Base-by-base conservation (phyloP, 2,113 vertebrate species). In the Podarcis raffonei region DNA sequence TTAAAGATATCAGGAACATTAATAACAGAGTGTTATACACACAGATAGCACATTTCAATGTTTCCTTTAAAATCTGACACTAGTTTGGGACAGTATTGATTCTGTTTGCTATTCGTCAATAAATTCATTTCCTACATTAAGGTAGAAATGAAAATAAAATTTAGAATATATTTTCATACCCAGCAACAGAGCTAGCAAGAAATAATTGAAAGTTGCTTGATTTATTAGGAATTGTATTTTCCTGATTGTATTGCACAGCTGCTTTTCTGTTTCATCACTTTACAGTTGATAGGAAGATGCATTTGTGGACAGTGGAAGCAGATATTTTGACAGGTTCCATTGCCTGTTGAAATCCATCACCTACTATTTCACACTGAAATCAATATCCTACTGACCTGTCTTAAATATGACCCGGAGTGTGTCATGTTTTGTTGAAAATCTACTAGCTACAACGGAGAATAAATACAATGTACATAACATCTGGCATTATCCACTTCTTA, bases 341-440 rank as follows among this genome's bases (percentile, higher is more conserved):
- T 87, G 62, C 83, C 85, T 78, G 90, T 89, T 82, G 93, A 93
- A 96, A 95, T 95, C 94, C 91, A 94, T 95, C 81, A 84, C 78
- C 39, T 18, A 27, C 62, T 84, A 53, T 89, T 89, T 89, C 42
- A 84, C 65, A 84, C 90, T 82, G 93, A 94, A 95, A 94, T 95
- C 95, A 94, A 94, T 95, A 95, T 81, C 57, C 53, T 92, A 95
- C 93, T 94, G 93, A 84, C 94, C 57, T 57, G 92, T 92, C 86
- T 93, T 95, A 93, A 95, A 94, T 94, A 94, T 91, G 87, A 91
- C 84, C 18, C 71, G 91, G 93, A 90, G 90, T 94, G 86, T 68
- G 89, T 89, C 91, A 90, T 93, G 75, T 30, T 89, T 92, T 93
- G 92, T 85, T 84, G 91, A 91, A 90, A 94, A 95, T 66, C 78